Evolutionary conservation across 2,888 invertebrate species (phyloP).

Genomic region (Platycheirus rosarum): DNA sequence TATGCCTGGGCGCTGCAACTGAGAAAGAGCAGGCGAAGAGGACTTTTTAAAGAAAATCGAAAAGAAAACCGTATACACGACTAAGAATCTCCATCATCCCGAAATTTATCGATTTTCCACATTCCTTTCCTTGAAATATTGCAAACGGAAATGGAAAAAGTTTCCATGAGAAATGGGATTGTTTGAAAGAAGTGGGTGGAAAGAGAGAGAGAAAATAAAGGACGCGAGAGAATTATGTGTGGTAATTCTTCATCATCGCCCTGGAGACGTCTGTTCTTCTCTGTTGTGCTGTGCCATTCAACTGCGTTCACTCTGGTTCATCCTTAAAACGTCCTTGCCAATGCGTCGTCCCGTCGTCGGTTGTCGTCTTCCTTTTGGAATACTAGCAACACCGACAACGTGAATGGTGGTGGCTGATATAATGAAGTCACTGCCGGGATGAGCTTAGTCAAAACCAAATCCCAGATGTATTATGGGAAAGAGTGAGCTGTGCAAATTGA

Average conservation of each 20-base stretch:
- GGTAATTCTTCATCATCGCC: conserved; percentile 62
- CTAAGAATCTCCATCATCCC: conserved; percentile 62
- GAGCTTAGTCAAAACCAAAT: conserved; percentile 4
- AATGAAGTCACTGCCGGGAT: conserved; percentile 16
- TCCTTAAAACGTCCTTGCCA: conserved; percentile 68
- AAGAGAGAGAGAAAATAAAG: conserved; percentile 13
- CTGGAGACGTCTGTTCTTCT: conserved; percentile 8
- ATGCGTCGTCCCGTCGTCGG: conserved; percentile 17
- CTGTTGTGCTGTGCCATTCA: no score
- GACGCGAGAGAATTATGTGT: conserved; percentile 46
- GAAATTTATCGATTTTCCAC: conserved; percentile 70
- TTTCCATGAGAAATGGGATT: conserved; percentile 53
- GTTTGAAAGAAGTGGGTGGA: neutral
- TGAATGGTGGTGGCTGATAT: neutral
- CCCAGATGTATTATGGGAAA: conserved; percentile 6
- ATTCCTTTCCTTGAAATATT: conserved; percentile 18
- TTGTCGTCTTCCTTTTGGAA: conserved; percentile 4
- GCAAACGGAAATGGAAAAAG: conserved; percentile 53
- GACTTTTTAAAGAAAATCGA: conserved; percentile 38
- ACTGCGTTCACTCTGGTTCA: conserved; percentile 38
- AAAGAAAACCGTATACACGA: no score
- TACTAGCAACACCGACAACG: conserved; percentile 16
- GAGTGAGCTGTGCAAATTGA: conserved; percentile 43
- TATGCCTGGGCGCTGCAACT: conserved; percentile 1
- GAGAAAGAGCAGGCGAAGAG: conserved; percentile 11